Conservation (phyloP, 2,797 vertebrate species). For the Myripristis murdjan region DNA sequence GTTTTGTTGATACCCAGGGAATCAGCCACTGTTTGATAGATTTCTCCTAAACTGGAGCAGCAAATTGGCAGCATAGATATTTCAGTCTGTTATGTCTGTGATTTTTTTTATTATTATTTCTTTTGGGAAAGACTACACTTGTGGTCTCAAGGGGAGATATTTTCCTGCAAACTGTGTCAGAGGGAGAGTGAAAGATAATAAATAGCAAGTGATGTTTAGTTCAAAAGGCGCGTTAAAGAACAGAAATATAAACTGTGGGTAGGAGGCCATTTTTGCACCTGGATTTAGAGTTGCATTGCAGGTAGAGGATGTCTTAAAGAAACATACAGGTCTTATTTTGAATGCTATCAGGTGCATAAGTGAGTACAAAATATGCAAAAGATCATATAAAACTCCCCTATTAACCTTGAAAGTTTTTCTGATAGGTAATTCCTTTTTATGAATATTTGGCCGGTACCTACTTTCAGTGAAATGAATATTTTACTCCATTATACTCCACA, state of each 20-base stretch:
- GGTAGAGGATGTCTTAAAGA: conserved; percentile 21
- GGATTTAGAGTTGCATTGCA: not conserved
- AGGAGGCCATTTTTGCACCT: conserved; percentile 20
- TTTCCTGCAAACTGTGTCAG: conserved; percentile 28
- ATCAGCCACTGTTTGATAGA: conserved; percentile 23
- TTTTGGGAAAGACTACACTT: conserved; percentile 30
- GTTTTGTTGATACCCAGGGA: conserved; percentile 12
- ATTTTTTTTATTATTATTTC: conserved; percentile 32
- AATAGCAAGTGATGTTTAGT: conserved; percentile 44
- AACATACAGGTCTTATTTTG: no score
- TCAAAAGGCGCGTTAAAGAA: conserved; percentile 35
- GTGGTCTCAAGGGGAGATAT: conserved; percentile 36
- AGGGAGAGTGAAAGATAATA: conserved; percentile 41
- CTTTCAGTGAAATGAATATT: no score
- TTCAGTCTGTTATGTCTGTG: conserved; percentile 34
- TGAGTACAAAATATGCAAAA: no score
- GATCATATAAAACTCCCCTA: no score
- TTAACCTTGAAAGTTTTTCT: no score
- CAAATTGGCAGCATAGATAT: conserved; percentile 46
- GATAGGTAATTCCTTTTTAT: no score
- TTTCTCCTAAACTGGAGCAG: conserved; percentile 35
- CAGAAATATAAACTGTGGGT: conserved; percentile 37
- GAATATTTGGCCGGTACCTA: no score
- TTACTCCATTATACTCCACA: no score
- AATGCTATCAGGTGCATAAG: no score